Percentiles rank a stretch among this genome's conserved stretches.
Evolutionary conservation across 2,888 invertebrate genomes (phyloP).

Genomic region (Dorcus parallelipipedus): DNA sequence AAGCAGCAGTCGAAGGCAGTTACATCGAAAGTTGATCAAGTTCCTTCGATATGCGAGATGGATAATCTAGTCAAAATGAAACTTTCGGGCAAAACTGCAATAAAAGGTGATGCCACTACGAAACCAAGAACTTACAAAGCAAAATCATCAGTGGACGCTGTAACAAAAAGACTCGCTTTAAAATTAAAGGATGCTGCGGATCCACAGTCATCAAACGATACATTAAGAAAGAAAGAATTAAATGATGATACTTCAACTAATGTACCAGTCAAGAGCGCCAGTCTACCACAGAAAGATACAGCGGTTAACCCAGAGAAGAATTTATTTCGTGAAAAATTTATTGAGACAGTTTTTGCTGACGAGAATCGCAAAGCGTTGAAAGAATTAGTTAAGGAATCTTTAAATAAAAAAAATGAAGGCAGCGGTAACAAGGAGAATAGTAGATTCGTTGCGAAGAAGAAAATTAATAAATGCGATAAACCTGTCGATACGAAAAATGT

Average conservation of each 20-base stretch:
- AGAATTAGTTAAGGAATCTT: constrained; percentile 4
- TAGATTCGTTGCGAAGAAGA: constrained; percentile 6
- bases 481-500: constrained; percentile 1
- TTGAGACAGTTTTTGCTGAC: constrained; percentile 17
- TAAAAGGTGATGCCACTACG: no score
- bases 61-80: not conserved
- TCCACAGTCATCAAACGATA: no score
- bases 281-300: no score
- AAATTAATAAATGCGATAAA: constrained; percentile 2
- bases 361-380: constrained; percentile 13
- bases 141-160: not conserved
- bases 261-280: no score
- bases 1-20: not conserved
- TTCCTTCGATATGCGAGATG: not conserved
- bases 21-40: not conserved
- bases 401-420: constrained; percentile 8
- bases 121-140: not conserved
- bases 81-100: constrained; percentile 3
- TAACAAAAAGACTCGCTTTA: not conserved
- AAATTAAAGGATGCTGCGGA: no score
- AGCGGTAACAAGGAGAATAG: constrained; percentile 16
- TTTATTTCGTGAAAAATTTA: constrained; percentile 19
- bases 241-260: no score
- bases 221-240: no score
- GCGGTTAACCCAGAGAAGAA: constrained; percentile 4